A percentile compares a stretch with the other conserved stretches of the same genome.
Conservation (phyloP, 2,888 invertebrate genomes). For the Drosophila kambysellisi region DNA sequence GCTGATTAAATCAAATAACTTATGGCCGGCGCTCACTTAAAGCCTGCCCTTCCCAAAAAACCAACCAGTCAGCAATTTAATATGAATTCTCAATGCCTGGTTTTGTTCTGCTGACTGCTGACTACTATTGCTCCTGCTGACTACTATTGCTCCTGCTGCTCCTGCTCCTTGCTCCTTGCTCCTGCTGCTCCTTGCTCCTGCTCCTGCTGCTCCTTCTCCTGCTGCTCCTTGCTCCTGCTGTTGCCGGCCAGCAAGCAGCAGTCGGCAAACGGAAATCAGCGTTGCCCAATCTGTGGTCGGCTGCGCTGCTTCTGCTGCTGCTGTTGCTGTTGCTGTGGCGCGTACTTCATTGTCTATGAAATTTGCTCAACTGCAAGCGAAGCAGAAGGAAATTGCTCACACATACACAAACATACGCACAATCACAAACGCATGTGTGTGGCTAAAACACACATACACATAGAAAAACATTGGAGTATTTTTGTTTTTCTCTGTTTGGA, state of each 20-base stretch:
- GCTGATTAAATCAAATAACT: conserved; percentile 81
- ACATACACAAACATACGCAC: conserved; percentile 30
- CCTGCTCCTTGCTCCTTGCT: background rate
- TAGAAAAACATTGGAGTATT: background rate
- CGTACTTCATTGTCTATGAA: conserved; percentile 77
- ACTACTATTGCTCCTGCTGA: background rate
- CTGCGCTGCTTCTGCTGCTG: conserved; percentile 39
- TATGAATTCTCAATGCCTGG: conserved; percentile 23
- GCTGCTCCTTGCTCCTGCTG: background rate
- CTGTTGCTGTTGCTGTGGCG: conserved; percentile 42
- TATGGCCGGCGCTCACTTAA: conserved; percentile 64
- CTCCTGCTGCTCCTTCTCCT: conserved; percentile 25
- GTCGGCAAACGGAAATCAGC: conserved; percentile 65
- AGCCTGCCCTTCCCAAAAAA: conserved; percentile 17
- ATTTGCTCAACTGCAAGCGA: conserved; percentile 80
- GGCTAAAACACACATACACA: conserved; percentile 12
- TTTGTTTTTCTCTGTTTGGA: background rate
- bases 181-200: too few species aligned
- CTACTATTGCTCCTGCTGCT: background rate
- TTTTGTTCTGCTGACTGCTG: background rate
- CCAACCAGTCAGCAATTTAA: conserved; percentile 42
- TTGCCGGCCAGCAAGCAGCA: conserved; percentile 43
- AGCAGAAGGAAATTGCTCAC: conserved; percentile 79
- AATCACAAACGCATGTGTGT: background rate
- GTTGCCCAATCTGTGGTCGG: conserved; percentile 75